Base-by-base conservation (phyloP, 2,888 invertebrate species). In the Quadroppia sp. region DNA sequence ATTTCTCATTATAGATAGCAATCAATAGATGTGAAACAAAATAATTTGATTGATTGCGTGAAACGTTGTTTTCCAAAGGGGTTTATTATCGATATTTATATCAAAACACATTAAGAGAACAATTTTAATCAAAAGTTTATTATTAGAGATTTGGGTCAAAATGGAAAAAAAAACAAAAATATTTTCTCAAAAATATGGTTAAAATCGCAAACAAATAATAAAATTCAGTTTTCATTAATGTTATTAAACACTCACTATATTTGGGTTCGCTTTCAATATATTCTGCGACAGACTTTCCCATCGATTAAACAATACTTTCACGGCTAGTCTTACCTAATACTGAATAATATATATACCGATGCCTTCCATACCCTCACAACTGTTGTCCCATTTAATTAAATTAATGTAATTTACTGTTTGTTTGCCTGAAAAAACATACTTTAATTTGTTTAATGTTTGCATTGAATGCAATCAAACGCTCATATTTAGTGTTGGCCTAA, bases 361-460 rank as follows among this genome's bases (percentile, higher is more conserved):
- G 11, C 45, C 45, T 45, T 15, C 45, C 11, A 45, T 45, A 2
- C 45, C 11, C 45, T 45, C 20, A n/a, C 50, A 23, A 40, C 40
- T 50, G 50, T 50, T n/a, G 15, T 50, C 3, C 20, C 50, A 20
- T 50, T n/a, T 50, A 50, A 50, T 50, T 50, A 50, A 50, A 7
- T 50, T n/a, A 50, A 50, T 50, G 50, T 3, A 50, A 50, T 50
- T 50, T 50, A 50, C 20, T 50, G 11, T 50, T 50, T 50, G 50
- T 50, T 50, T 50, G 50, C 3, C 15, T 45, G 23, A 50, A 50
- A 45, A 45, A 45, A 45, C 11, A 45, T 9, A 45, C 45, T 45
- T 45, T 17, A 45, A 45, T 45, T 45, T 45, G 45, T 45, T 45
- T 45, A 2, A 45, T 45, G 45, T 45, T 45, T 11, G 45, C 15